These are phyloP conservation scores for Gryon sp. DNA, from an alignment of 1,140 invertebrate species.

Conservation along the genomic window DNA sequence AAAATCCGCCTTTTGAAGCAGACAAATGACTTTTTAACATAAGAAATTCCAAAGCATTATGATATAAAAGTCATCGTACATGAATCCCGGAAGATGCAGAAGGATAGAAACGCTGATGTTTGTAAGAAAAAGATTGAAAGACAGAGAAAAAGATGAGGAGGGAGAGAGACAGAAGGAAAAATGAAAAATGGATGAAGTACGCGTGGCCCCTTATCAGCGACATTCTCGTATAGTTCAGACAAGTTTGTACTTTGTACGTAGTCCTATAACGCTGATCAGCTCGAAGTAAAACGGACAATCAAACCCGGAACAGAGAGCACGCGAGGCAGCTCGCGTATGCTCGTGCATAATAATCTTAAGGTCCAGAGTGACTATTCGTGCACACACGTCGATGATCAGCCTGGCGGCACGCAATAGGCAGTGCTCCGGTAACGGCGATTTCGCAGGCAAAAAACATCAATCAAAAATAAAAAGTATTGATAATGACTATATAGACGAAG, in stretches of 20 bases:
- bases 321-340: conserved; percentile 48
- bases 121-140: too few species aligned
- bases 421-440: conserved; percentile 35
- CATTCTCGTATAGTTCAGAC: conserved; percentile 52
- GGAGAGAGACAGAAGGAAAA: conserved; percentile 18
- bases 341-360: conserved; percentile 69
- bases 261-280: conserved; percentile 41
- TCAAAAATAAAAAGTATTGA: conserved; percentile 52
- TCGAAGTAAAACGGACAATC: conserved; percentile 67
- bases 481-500: conserved; percentile 61
- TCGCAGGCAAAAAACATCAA: conserved; percentile 33
- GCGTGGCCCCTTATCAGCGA: conserved; percentile 57
- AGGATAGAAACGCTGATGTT: conserved; percentile 35
- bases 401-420: conserved; percentile 53
- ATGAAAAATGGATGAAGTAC: conserved; percentile 43
- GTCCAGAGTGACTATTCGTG: conserved; percentile 50
- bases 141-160: too few species aligned
- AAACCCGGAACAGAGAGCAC: conserved; percentile 68
- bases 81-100: conserved; percentile 20
- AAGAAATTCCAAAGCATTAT: too few species aligned
- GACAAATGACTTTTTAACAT: too few species aligned
- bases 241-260: conserved; percentile 59
- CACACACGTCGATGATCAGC: conserved; percentile 46
- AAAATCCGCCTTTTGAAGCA: too few species aligned
- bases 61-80: not conserved